phyloP scores from a whole-genome alignment of 64 coral and sea anemone genomes.

The Porites lutea region DNA sequence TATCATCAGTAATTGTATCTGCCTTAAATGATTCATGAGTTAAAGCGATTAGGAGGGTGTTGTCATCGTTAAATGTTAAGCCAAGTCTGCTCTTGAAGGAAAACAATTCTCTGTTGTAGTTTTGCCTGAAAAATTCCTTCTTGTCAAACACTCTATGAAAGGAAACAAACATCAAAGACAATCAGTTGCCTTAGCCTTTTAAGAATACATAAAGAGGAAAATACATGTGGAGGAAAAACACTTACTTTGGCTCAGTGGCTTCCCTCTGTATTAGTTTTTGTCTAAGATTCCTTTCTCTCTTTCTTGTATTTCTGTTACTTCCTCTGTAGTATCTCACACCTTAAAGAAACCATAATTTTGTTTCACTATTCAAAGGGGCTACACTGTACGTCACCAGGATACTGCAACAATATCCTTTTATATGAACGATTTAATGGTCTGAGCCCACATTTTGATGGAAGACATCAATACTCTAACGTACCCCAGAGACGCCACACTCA shows the following conservation, averaged over 20 bases:
- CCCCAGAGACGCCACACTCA: too few relatives aligned
- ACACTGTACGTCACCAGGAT: too few relatives aligned
- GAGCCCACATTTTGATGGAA: too few relatives aligned
- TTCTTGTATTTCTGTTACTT: conserved; percentile 93
- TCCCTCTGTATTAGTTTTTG: conserved; percentile 72
- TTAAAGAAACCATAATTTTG: conserved; percentile 36
- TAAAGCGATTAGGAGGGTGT: conserved; percentile 49
- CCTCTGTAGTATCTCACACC: conserved; percentile 87
- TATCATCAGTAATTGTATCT: conserved; percentile 22
- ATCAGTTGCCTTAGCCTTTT: not conserved
- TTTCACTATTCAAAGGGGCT: not conserved
- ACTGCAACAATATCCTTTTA: too few relatives aligned
- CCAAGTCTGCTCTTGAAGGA: conserved; percentile 89
- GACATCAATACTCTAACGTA: too few relatives aligned
- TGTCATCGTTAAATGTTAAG: conserved; percentile 70
- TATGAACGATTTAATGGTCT: too few relatives aligned
- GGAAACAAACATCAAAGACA: not conserved
- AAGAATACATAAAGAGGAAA: too few relatives aligned
- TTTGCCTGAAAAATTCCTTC: conserved; percentile 86
- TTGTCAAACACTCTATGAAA: conserved; percentile 89
- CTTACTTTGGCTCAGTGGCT: conserved; percentile 46
- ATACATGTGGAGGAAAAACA: not conserved
- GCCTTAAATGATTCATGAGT: conserved; percentile 75
- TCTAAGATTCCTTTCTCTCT: conserved; percentile 88
- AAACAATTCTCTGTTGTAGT: conserved; percentile 90